Evolutionary conservation across 2,888 invertebrate genomes (phyloP).

Genomic region (Octodonta nipae): DNA sequence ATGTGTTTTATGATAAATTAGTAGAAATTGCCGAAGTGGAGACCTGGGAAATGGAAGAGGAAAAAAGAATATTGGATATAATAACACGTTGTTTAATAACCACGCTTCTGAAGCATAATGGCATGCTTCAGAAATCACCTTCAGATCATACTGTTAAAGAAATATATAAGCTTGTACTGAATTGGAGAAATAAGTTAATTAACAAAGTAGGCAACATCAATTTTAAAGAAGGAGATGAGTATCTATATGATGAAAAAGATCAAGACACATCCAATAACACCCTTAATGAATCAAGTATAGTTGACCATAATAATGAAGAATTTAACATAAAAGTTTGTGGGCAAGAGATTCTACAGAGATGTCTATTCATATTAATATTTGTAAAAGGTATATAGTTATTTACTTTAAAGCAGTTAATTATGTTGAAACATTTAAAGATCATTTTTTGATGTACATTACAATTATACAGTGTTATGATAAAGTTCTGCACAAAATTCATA

Average conservation of each 20-base stretch:
- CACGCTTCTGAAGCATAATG: slow-evolving; percentile 41
- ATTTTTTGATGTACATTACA: too few species aligned
- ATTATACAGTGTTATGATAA: too few species aligned
- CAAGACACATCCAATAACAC: slow-evolving; percentile 10
- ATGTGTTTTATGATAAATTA: slow-evolving; percentile 30
- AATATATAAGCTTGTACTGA: slow-evolving; percentile 28
- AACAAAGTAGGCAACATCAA: slow-evolving; percentile 20
- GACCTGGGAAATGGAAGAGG: slow-evolving; percentile 40
- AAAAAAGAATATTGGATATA: slow-evolving; percentile 35
- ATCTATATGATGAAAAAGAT: slow-evolving; percentile 14
- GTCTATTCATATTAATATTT: slow-evolving; percentile 39
- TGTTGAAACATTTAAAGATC: too few species aligned
- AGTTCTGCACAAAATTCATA: too few species aligned
- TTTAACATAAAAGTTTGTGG: slow-evolving; percentile 29
- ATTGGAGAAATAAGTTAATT: slow-evolving; percentile 25
- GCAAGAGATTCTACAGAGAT: slow-evolving; percentile 36
- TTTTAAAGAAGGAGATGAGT: slow-evolving; percentile 14
- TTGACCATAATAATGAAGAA: slow-evolving; percentile 15
- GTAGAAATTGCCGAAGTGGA: slow-evolving; percentile 33
- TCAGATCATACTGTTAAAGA: slow-evolving; percentile 25
- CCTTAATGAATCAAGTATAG: slow-evolving; percentile 11
- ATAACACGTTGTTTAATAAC: slow-evolving; percentile 39
- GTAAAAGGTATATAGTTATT: slow-evolving; percentile 39
- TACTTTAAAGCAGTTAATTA: too few species aligned
- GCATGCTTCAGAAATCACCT: slow-evolving; percentile 31